Percentiles rank a stretch among this genome's conserved stretches.
These are phyloP conservation scores for Australoheros scitulus DNA, from an alignment of 2,113 vertebrate genomes.

Conservation along the genomic window DNA sequence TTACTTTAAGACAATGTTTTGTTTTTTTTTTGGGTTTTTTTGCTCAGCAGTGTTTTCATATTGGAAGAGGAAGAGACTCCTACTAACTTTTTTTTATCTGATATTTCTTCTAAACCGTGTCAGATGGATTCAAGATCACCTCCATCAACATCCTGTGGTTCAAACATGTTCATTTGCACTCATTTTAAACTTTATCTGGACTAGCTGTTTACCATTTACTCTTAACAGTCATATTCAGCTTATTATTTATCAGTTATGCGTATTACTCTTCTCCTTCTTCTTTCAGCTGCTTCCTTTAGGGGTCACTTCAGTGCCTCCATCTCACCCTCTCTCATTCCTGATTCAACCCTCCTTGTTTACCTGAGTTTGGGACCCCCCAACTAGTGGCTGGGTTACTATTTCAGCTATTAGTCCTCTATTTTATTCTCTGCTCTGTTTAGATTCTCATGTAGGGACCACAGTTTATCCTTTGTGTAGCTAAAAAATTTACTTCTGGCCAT, in stretches of 20 bases:
- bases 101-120: neutral
- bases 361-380: neutral
- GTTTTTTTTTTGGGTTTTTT: too few species aligned
- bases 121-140: neutral
- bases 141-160: neutral
- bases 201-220: neutral
- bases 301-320: neutral
- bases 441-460: too few species aligned
- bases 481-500: too few species aligned
- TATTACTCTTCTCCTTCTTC: neutral
- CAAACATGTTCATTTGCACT: neutral
- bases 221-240: neutral
- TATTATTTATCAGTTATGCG: too few species aligned
- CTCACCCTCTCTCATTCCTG: neutral
- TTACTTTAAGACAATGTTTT: neutral
- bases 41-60: too few species aligned
- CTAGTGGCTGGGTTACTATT: neutral
- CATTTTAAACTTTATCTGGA: neutral
- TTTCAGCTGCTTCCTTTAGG: neutral
- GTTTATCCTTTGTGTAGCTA: too few species aligned
- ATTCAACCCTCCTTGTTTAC: neutral
- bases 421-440: too few species aligned
- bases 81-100: neutral
- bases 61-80: fast-evolving
- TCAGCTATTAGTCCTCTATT: neutral